These are phyloP conservation scores for Neoitamus cyanurus DNA, from an alignment of 2,888 invertebrate genomes.

Conservation along the genomic window DNA sequence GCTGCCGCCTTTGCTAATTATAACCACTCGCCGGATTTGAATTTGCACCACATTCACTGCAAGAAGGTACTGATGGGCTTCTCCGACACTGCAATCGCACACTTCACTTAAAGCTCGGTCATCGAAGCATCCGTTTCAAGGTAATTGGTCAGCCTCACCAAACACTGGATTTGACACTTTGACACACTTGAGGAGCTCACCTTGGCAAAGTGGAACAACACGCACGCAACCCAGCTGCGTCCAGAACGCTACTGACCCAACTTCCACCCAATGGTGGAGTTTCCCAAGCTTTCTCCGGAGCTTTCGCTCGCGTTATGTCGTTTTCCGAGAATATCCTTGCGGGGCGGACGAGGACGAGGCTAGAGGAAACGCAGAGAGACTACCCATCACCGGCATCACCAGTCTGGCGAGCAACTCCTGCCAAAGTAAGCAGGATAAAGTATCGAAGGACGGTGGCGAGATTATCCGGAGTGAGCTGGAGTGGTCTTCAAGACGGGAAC, in stretches of 20 bases:
- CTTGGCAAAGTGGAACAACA: constrained; percentile 16
- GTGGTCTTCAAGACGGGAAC: not conserved
- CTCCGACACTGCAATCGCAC: not conserved
- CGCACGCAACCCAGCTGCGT: constrained; percentile 25
- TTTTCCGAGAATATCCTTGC: not conserved
- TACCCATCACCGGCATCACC: not conserved
- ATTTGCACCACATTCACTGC: not conserved
- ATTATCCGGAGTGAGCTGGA: not conserved
- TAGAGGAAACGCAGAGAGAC: not conserved
- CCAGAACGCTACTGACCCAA: constrained; percentile 43
- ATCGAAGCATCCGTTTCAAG: not conserved
- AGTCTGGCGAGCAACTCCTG: not conserved
- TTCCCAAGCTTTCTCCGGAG: not conserved
- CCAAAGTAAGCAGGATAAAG: not conserved
- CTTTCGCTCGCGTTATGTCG: constrained; percentile 8
- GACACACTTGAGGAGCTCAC: constrained; percentile 20
- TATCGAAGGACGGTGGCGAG: not conserved
- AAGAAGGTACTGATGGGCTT: not conserved
- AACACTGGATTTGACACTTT: constrained; percentile 27
- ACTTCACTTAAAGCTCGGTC: constrained; percentile 11
- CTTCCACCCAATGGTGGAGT: not conserved
- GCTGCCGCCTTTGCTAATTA: not conserved
- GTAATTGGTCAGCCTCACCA: constrained; percentile 6
- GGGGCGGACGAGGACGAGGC: not conserved
- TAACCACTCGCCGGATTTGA: not conserved